These are phyloP conservation scores for Pygmarrhopalites habei DNA, from an alignment of 1,140 invertebrate species.

Conservation along the genomic window DNA sequence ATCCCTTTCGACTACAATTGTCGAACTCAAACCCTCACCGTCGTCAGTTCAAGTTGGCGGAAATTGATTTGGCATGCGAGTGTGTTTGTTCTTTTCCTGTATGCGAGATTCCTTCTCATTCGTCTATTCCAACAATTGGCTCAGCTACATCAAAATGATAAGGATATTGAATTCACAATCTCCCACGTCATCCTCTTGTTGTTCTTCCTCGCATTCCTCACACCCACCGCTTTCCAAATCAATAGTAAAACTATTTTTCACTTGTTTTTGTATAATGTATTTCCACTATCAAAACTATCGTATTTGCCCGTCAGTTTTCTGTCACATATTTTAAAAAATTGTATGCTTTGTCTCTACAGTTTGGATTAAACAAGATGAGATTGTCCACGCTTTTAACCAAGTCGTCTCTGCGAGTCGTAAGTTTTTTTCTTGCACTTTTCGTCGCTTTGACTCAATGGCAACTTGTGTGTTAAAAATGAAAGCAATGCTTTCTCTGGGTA, in stretches of 20 bases:
- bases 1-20: constrained; percentile 11
- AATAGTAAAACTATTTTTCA: too few species aligned
- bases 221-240: constrained; percentile 8
- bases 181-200: constrained; percentile 2
- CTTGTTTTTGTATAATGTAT: too few species aligned
- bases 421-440: background rate
- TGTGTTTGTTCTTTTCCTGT: constrained; percentile 3
- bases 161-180: background rate
- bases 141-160: background rate
- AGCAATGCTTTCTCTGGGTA: background rate
- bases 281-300: too few species aligned
- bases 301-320: too few species aligned
- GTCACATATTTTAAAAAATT: too few species aligned
- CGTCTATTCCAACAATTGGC: background rate
- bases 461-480: too few species aligned
- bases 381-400: constrained; percentile 4
- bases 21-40: background rate
- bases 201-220: constrained; percentile 8
- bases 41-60: background rate
- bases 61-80: constrained; percentile 5
- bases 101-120: constrained; percentile 1
- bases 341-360: too few species aligned
- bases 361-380: constrained; percentile 9
- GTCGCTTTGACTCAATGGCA: too few species aligned
- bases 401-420: constrained; percentile 1